Base-by-base conservation (phyloP, 2,113 vertebrate genomes). In the Anser cygnoides region DNA sequence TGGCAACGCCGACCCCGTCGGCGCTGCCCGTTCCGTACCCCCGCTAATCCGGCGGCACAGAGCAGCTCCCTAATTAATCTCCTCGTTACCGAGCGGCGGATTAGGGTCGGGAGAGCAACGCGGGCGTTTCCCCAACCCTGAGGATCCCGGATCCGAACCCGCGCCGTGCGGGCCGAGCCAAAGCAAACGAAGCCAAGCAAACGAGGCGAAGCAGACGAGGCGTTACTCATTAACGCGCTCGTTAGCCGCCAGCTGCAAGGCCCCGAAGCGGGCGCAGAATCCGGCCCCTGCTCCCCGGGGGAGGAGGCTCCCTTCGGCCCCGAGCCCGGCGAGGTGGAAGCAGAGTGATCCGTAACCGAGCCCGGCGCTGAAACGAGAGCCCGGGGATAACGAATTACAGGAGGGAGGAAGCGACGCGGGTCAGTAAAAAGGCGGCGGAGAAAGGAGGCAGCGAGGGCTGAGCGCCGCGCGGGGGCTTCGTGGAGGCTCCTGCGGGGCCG, bases 11-110 rank as follows among this genome's bases (percentile, higher is more conserved):
- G 2, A 16, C 35, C 35, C 35, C 35, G 35, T 37, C 35, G 35
- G 35, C 9, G 37, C 37, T 39, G 37, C 4, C 0, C 8, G 0
- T 12, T 17, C 82, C 0, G 4, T 12, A 9, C 50, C 39, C n/a
- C 28, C 5, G 37, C 23, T 29, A 10, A 65, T 18, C 33, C 10
- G 28, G 28, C n/a, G 28, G n/a, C 21, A 22, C 46, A 22, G n/a
- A 21, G 10, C 49, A 67, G 39, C 33, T 2, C 9, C 62, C 29
- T n/a, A 14, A 28, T 33, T n/a, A 28, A 50, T 49, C 62, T 41
- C n/a, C 28, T 58, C 7, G 21, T 23, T 66, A 67, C 18, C 7
- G 52, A 43, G 39, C 4, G 0, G n/a, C 1, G 1, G n/a, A 39
- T 67, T n/a, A 46, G 54, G 54, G 43, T 33, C 46, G 6, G 1